Percentiles rank a stretch among this genome's conserved stretches.
Evolutionary conservation across 2,888 invertebrate species (phyloP).

Genomic region (Pterobdella sp.): DNA sequence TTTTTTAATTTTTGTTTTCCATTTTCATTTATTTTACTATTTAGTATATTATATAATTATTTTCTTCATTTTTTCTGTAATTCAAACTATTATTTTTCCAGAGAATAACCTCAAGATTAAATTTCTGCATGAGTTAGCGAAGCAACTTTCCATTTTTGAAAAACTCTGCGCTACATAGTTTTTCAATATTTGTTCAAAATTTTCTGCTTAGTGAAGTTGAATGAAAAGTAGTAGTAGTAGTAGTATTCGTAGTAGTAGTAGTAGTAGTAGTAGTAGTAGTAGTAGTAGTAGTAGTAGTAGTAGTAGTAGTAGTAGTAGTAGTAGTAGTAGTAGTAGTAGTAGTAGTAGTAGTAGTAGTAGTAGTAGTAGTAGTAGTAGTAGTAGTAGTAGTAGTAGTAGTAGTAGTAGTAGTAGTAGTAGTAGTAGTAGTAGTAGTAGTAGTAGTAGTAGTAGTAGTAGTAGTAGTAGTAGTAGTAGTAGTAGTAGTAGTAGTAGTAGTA

Average conservation of each 20-base stretch:
- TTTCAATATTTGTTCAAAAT: too few relatives aligned
- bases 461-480: background rate
- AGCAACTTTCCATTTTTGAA: too few relatives aligned
- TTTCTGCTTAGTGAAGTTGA: too few relatives aligned
- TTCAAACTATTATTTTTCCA: too few relatives aligned
- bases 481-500: background rate
- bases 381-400: background rate
- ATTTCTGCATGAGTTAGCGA: too few relatives aligned
- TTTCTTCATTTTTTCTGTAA: too few relatives aligned
- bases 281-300: background rate
- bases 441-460: background rate
- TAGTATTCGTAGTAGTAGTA: background rate
- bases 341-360: background rate
- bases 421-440: background rate
- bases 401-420: background rate
- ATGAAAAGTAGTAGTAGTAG: background rate
- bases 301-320: background rate
- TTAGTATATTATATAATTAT: too few relatives aligned
- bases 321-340: background rate
- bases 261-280: background rate
- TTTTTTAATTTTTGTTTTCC: too few relatives aligned
- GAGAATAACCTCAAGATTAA: too few relatives aligned
- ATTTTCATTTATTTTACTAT: too few relatives aligned
- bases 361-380: background rate
- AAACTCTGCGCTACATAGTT: too few relatives aligned